phyloP scores from a whole-genome alignment of 35 echinoderm and acorn worm genomes.

The Lytechinus pictus region DNA sequence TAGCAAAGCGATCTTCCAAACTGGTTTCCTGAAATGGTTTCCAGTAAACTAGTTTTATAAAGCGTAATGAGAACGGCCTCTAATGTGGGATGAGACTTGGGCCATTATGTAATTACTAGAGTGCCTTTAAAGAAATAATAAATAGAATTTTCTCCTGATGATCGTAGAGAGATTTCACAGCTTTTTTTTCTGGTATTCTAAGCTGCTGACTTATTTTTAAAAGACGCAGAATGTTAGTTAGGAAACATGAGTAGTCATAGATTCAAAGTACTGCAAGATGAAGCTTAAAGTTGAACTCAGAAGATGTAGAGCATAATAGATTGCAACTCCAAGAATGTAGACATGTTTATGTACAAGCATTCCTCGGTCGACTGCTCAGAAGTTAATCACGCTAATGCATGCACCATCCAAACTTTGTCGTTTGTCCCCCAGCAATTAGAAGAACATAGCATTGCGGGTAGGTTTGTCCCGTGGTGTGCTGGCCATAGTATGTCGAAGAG shows the following conservation, averaged over 20 bases:
- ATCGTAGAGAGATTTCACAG: no score
- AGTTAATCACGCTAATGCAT: slow-evolving; percentile 36
- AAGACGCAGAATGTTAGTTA: no score
- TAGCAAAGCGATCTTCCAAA: no score
- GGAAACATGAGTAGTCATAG: neutral
- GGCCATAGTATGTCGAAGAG: neutral
- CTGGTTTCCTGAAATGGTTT: no score
- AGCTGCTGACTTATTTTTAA: no score
- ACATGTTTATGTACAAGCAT: slow-evolving; percentile 46
- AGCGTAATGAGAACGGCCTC: no score
- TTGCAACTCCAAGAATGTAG: neutral
- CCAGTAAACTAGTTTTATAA: no score
- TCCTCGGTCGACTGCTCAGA: neutral
- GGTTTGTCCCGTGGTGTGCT: neutral
- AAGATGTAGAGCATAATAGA: slow-evolving; percentile 1
- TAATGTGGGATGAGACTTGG: no score
- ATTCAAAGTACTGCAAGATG: neutral
- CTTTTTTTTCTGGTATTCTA: no score
- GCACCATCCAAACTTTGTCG: neutral
- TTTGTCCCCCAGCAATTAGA: neutral
- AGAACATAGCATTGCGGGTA: neutral
- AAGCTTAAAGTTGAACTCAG: neutral
- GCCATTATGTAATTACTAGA: no score
- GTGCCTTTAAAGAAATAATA: no score
- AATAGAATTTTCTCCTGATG: no score